These are phyloP conservation scores for Tipula helvola DNA, from an alignment of 2,888 invertebrate species.

Conservation along the genomic window DNA sequence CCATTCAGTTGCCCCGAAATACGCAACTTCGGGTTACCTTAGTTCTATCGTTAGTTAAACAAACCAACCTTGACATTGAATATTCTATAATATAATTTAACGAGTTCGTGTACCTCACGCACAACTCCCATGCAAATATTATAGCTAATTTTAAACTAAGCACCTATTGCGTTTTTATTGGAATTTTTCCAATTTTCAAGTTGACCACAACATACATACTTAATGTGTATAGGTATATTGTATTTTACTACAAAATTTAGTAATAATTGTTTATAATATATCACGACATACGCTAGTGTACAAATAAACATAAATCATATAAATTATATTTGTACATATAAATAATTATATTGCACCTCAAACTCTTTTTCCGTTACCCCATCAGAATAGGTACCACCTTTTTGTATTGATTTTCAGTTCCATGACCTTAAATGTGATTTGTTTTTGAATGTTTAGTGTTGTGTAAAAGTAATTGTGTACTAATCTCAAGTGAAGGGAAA, in stretches of 20 bases:
- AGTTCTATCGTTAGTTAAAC: too few species aligned
- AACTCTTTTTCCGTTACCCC: background rate
- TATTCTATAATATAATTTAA: background rate
- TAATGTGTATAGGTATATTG: too few species aligned
- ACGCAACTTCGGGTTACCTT: too few species aligned
- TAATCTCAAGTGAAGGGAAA: background rate
- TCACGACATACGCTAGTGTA: background rate
- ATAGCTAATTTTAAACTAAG: background rate
- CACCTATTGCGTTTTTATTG: background rate
- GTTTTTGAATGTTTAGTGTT: background rate
- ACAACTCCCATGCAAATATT: background rate
- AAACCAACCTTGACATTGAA: background rate
- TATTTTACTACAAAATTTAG: background rate
- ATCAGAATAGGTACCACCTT: background rate
- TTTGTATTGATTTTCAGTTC: background rate
- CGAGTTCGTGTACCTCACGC: background rate
- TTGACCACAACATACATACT: background rate
- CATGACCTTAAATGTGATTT: background rate
- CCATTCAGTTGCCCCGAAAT: too few species aligned
- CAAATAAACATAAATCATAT: background rate
- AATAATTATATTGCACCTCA: background rate
- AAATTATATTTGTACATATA: background rate
- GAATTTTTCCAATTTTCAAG: background rate
- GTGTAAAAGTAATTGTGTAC: background rate
- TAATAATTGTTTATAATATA: background rate